phyloP scores from a whole-genome alignment of 2,888 invertebrate species.

The Parnassius orleans region DNA sequence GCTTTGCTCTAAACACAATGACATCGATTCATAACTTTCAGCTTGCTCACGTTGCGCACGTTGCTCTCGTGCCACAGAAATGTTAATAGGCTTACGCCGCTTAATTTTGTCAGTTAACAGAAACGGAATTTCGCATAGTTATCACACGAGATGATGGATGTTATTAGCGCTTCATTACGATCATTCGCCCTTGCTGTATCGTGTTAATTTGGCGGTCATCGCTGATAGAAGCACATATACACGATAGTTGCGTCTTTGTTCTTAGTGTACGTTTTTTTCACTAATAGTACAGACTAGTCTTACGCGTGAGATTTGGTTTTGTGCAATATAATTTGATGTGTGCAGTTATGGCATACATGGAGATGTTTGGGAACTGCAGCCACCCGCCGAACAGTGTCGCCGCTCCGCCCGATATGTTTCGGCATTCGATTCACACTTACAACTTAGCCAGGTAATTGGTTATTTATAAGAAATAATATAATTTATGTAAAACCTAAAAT shows the following conservation, averaged over 20 bases:
- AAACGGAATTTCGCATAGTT: slow-evolving; percentile 56
- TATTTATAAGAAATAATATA: no score
- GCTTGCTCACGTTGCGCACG: no score
- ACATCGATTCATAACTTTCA: slow-evolving; percentile 31
- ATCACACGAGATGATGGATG: slow-evolving; percentile 58
- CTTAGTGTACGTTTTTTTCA: slow-evolving; percentile 27
- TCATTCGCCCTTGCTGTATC: slow-evolving; percentile 55
- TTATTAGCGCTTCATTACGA: slow-evolving; percentile 64
- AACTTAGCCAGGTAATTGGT: slow-evolving; percentile 75
- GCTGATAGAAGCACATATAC: slow-evolving; percentile 39
- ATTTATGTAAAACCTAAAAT: no score
- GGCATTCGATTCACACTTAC: slow-evolving; percentile 93
- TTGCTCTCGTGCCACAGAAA: slow-evolving; percentile 30
- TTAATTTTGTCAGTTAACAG: slow-evolving; percentile 52
- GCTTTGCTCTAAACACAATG: slow-evolving; percentile 39
- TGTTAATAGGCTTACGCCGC: slow-evolving; percentile 49
- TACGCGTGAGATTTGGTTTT: slow-evolving; percentile 10
- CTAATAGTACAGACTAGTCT: slow-evolving; percentile 27
- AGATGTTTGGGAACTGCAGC: slow-evolving; percentile 95
- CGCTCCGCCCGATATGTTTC: slow-evolving; percentile 87
- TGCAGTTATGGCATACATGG: slow-evolving; percentile 97
- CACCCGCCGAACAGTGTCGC: slow-evolving; percentile 83
- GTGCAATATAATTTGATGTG: slow-evolving; percentile 32
- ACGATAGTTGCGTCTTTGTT: slow-evolving; percentile 31
- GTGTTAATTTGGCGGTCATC: slow-evolving; percentile 44